Evolutionary conservation across 2,113 vertebrate genomes (phyloP).

Genomic region (Tapirus terrestris): DNA sequence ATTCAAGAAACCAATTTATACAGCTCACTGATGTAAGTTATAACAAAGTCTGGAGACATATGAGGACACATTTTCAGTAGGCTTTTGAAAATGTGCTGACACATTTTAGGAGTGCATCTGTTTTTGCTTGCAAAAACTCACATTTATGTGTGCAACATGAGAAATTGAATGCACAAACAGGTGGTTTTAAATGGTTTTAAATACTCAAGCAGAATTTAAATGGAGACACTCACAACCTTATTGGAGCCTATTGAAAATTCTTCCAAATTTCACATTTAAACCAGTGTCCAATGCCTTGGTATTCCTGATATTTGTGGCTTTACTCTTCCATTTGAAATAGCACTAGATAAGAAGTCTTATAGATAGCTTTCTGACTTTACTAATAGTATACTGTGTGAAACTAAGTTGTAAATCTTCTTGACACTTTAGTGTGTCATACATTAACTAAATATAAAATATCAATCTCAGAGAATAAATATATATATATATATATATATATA

Average conservation of each 20-base stretch:
- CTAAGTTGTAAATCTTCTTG: neutral
- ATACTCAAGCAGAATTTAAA: slow-evolving; percentile 80
- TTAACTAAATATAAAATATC: neutral
- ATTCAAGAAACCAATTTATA: slow-evolving; percentile 79
- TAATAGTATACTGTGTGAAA: slow-evolving; percentile 20
- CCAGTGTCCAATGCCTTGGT: slow-evolving; percentile 37
- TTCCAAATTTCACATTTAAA: slow-evolving; percentile 47
- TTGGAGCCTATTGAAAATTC: slow-evolving; percentile 58
- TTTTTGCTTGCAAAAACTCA: slow-evolving; percentile 83
- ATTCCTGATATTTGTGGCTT: slow-evolving; percentile 39
- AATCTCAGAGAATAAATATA: neutral
- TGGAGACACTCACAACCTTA: slow-evolving; percentile 62
- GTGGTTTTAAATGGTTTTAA: slow-evolving; percentile 81
- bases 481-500: neutral
- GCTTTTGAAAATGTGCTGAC: slow-evolving; percentile 84
- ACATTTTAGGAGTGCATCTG: slow-evolving; percentile 83
- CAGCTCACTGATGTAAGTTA: slow-evolving; percentile 76
- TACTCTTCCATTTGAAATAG: slow-evolving; percentile 51
- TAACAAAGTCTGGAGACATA: slow-evolving; percentile 81
- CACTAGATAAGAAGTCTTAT: neutral
- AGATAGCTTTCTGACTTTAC: neutral
- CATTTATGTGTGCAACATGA: slow-evolving; percentile 82
- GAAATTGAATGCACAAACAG: slow-evolving; percentile 81
- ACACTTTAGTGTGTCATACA: neutral
- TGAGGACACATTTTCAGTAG: slow-evolving; percentile 83